Conservation (phyloP, 2,888 invertebrate genomes). For the Drosophila kanekoi region DNA sequence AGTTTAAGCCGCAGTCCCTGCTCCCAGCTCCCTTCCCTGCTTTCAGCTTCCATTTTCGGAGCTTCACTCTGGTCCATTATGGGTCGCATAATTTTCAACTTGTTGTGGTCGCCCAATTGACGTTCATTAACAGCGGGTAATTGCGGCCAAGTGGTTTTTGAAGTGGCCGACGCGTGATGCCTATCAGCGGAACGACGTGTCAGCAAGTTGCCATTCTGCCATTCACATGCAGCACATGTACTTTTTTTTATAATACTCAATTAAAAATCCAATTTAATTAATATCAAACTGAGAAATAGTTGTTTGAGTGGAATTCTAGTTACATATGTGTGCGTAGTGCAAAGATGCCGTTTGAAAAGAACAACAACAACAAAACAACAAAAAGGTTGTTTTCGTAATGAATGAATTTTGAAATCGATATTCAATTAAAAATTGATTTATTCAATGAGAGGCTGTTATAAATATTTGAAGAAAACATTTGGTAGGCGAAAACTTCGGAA, state of each 20-base stretch:
- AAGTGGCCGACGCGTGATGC: conserved; percentile 27
- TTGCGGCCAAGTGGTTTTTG: conserved; percentile 71
- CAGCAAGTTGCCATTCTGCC: conserved; percentile 40
- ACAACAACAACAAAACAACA: too few relatives aligned
- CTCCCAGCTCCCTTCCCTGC: conserved; percentile 10
- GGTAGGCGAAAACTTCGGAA: too few relatives aligned
- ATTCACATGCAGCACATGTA: conserved; percentile 17
- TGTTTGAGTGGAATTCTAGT: too few relatives aligned
- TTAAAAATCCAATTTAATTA: conserved; percentile 1
- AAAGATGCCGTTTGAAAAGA: too few relatives aligned
- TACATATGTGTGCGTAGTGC: too few relatives aligned
- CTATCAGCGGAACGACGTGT: conserved; percentile 30
- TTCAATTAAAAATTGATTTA: too few relatives aligned
- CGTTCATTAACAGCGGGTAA: conserved; percentile 76
- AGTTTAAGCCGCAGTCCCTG: conserved; percentile 18
- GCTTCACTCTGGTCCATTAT: conserved; percentile 38
- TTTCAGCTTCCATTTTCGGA: not conserved
- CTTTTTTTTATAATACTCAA: not conserved
- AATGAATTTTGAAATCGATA: too few relatives aligned
- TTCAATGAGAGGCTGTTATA: too few relatives aligned
- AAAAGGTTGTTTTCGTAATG: too few relatives aligned
- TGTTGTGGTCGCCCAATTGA: conserved; percentile 74
- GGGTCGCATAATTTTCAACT: conserved; percentile 72
- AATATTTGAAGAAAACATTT: too few relatives aligned
- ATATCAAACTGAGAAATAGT: not conserved